Conservation (phyloP, 1,140 invertebrate species). For the Drosophila erecta region DNA sequence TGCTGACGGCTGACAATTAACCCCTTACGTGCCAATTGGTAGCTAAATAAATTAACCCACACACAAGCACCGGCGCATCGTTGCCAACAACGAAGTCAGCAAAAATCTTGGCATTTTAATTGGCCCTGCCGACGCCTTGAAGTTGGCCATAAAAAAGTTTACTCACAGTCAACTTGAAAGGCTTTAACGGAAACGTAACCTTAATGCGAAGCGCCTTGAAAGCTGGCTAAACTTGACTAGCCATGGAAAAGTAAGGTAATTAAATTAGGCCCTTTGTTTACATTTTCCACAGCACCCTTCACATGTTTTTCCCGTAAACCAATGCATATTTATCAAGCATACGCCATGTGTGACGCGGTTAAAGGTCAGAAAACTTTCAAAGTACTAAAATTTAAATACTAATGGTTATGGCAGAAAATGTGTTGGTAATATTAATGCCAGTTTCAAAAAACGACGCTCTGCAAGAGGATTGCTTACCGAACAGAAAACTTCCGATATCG, state of each 20-base stretch:
- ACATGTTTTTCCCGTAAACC: conserved; percentile 1
- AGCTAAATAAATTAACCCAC: conserved; percentile 64
- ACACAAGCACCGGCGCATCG: conserved; percentile 1
- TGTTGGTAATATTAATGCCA: neutral
- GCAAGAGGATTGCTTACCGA: neutral
- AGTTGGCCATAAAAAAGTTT: conserved; percentile 42
- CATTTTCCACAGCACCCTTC: conserved; percentile 1
- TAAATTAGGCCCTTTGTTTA: conserved; percentile 43
- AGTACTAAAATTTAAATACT: neutral
- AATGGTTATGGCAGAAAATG: neutral
- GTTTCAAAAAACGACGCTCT: no score
- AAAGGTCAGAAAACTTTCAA: neutral
- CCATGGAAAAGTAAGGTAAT: conserved; percentile 24
- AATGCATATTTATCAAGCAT: conserved; percentile 47
- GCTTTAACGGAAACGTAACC: conserved; percentile 24
- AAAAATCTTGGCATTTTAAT: conserved; percentile 53
- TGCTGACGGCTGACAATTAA: conserved; percentile 75
- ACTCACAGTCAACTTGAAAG: conserved; percentile 33
- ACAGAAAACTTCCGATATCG: neutral
- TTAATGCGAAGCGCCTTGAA: conserved; percentile 26
- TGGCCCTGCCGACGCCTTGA: conserved; percentile 39
- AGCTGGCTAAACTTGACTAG: conserved; percentile 19
- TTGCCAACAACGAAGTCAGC: conserved; percentile 45
- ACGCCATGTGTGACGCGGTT: conserved; percentile 34
- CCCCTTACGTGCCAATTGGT: conserved; percentile 76